Conservation (phyloP, 1,140 invertebrate genomes). For the Drosophila ohnishii region DNA sequence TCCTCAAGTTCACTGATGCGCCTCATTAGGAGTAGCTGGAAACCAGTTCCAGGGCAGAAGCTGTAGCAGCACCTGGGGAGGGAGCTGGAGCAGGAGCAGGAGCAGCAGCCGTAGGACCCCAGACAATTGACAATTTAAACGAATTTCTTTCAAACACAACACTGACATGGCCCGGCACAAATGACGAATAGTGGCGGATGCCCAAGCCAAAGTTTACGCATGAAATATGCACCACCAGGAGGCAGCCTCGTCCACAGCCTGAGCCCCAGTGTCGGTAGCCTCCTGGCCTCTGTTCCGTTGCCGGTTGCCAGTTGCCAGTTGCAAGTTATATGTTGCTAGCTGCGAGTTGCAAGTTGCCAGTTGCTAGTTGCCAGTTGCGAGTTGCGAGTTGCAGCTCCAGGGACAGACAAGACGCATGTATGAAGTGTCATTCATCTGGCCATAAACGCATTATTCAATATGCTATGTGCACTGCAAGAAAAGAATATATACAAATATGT, state of each 20-base stretch:
- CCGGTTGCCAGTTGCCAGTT: slow-evolving; percentile 27
- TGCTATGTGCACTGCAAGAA: slow-evolving; percentile 29
- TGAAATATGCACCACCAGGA: slow-evolving; percentile 72
- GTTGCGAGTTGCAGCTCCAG: slow-evolving; percentile 30
- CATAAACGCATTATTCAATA: slow-evolving; percentile 81
- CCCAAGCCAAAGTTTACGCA: slow-evolving; percentile 73
- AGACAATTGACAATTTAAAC: slow-evolving; percentile 81
- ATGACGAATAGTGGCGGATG: slow-evolving; percentile 72
- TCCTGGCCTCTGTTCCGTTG: slow-evolving; percentile 25
- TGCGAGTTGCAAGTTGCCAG: slow-evolving; percentile 1
- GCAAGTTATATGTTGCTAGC: slow-evolving; percentile 14
- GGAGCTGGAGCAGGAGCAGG: slow-evolving; percentile 9
- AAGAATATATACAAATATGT: neutral
- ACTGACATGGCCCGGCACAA: slow-evolving; percentile 72
- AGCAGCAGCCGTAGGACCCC: slow-evolving; percentile 47
- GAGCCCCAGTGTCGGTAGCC: slow-evolving; percentile 8
- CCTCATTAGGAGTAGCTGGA: slow-evolving; percentile 77
- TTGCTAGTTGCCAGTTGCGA: slow-evolving; percentile 15
- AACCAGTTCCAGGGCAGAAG: slow-evolving; percentile 56
- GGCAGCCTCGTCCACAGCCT: slow-evolving; percentile 13
- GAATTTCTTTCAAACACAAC: slow-evolving; percentile 76
- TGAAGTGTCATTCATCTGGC: slow-evolving; percentile 80
- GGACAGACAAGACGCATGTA: slow-evolving; percentile 62
- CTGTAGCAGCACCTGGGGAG: slow-evolving; percentile 19
- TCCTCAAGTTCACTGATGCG: slow-evolving; percentile 52